A percentile compares a stretch with the other conserved stretches of the same genome.
Evolutionary conservation across 2,888 invertebrate genomes (phyloP).

Genomic region (Aleiodes leptofemur): DNA sequence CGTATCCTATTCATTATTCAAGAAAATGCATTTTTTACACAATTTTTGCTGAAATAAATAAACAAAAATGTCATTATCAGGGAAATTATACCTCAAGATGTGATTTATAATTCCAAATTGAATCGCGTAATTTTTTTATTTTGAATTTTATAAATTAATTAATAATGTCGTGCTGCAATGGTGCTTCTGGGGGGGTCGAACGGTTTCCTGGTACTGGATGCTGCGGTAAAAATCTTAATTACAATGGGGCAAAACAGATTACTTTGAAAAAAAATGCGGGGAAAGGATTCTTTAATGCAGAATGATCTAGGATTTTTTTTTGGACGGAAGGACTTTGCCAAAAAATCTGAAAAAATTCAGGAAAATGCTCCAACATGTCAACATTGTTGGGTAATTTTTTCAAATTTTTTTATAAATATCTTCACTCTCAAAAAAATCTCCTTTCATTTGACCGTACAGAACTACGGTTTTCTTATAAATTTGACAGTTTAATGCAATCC

Average conservation of each 20-base stretch:
- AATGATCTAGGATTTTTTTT: background rate
- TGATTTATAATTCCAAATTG: background rate
- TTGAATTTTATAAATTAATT: background rate
- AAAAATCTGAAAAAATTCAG: too few relatives aligned
- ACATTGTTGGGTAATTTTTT: too few relatives aligned
- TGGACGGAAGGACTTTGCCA: too few relatives aligned
- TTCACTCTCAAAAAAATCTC: background rate
- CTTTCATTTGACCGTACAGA: too few relatives aligned
- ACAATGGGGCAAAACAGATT: background rate
- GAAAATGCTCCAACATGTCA: too few relatives aligned
- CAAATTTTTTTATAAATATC: too few relatives aligned
- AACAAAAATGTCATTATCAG: slow-evolving; percentile 4
- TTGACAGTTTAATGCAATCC: background rate
- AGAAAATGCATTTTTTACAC: background rate
- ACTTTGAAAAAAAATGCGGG: background rate
- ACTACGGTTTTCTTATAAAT: background rate
- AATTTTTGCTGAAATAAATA: background rate
- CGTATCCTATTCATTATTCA: background rate
- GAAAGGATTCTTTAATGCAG: background rate
- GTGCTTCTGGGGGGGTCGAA: slow-evolving; percentile 49
- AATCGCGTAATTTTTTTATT: background rate
- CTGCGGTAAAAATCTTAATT: slow-evolving; percentile 59
- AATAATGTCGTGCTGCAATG: slow-evolving; percentile 61
- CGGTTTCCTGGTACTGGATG: slow-evolving; percentile 56
- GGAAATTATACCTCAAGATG: slow-evolving; percentile 6